Base-by-base conservation (phyloP, 2,888 invertebrate genomes). In the Hemithea aestivaria region DNA sequence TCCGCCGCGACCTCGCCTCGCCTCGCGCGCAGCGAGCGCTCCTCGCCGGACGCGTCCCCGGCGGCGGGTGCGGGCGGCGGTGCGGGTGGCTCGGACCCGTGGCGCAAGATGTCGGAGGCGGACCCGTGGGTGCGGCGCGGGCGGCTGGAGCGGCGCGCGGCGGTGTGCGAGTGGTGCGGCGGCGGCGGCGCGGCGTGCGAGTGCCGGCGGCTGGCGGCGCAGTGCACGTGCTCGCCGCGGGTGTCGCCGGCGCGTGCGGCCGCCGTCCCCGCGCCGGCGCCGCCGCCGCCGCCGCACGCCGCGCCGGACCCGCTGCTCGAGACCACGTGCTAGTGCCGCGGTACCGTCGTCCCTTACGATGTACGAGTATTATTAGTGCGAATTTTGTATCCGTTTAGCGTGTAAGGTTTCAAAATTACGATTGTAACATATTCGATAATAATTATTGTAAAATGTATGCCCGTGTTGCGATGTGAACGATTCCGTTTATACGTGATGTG, bases 341-440 rank as follows among this genome's bases (percentile, higher is more conserved):
- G 25, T 20, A 35, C 20, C 33, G 34, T 33, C 35, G 40, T 40
- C 33, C 40, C 21, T 33, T 56, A 69, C 59, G 61, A 61, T 66
- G 70, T 73, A 72, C 58, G 82, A 84, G 82, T 84, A 84, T 84
- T 83, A 80, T 73, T 83, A 84, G 79, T 73, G 73, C 73, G 80
- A 80, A 78, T 80, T 84, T 84, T 83, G 74, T 84, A 84, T 83
- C 80, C 78, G 71, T 66, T 64, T 79, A 78, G 74, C 48, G 50
- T 65, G 44, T 84, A 83, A 84, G 83, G 56, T 77, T 83, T 80
- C 79, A 67, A 83, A 84, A 83, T 83, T 79, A 72, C 79, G 64
- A 76, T 73, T 79, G 76, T 83, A 80, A 69, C 63, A 72, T 82
- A 78, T 71, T 69, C 60, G 59, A 68, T 16, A 16, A 5, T 16